phyloP scores from a whole-genome alignment of 2,888 invertebrate species.

The Drosophila anomelani region DNA sequence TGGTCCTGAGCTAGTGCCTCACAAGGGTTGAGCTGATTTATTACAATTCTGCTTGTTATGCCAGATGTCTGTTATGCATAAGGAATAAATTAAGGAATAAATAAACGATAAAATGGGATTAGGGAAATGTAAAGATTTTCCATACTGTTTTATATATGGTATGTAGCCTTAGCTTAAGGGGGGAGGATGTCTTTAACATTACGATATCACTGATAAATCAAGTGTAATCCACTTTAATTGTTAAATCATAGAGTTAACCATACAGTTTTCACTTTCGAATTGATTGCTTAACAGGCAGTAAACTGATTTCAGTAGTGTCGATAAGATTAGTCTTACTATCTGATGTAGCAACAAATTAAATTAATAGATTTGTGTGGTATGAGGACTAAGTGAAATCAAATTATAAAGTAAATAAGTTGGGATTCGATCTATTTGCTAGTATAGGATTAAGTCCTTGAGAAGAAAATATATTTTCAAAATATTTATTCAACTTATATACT shows the following conservation, averaged over 20 bases:
- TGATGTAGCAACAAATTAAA: slow-evolving; percentile 2
- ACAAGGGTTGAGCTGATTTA: slow-evolving; percentile 29
- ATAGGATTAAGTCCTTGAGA: neutral
- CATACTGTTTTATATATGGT: no score
- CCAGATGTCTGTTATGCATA: slow-evolving; percentile 14
- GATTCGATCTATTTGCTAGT: neutral
- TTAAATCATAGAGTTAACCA: slow-evolving; percentile 38
- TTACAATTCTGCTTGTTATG: slow-evolving; percentile 17
- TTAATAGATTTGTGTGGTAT: neutral
- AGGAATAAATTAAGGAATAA: no score
- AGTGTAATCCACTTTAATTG: slow-evolving; percentile 24
- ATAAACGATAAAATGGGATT: neutral
- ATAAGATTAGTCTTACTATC: slow-evolving; percentile 54
- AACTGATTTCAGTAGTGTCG: slow-evolving; percentile 54
- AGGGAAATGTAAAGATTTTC: neutral
- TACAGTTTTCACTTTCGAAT: slow-evolving; percentile 48
- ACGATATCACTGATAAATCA: neutral
- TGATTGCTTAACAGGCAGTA: slow-evolving; percentile 31
- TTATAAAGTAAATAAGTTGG: neutral
- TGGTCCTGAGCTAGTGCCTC: slow-evolving; percentile 24
- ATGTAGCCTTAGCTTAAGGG: no score
- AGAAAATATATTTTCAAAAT: neutral
- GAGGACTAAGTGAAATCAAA: neutral
- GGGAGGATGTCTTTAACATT: no score
- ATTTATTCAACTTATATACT: neutral